A percentile compares a stretch with the other conserved stretches of the same genome.
Evolutionary conservation across 2,888 invertebrate species (phyloP).

Genomic region (Acleris laterana): DNA sequence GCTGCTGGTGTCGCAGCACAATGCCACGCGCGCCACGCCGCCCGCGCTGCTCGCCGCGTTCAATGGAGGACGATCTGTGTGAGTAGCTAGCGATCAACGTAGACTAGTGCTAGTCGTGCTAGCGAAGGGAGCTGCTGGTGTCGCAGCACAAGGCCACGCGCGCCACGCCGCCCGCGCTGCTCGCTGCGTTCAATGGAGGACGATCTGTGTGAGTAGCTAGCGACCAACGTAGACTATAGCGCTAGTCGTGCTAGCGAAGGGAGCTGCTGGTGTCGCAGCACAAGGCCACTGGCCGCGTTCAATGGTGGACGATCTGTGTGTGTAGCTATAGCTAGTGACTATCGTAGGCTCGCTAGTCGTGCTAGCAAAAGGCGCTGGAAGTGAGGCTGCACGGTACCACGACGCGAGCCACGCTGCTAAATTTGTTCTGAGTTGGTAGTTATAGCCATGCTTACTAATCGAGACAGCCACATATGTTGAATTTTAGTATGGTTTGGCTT

Average conservation of each 20-base stretch:
- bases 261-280: slow-evolving; percentile 71
- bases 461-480: too few species aligned
- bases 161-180: slow-evolving; percentile 66
- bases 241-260: too few species aligned
- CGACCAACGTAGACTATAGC: too few species aligned
- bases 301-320: slow-evolving; percentile 82
- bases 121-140: slow-evolving; percentile 51
- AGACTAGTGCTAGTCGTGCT: too few species aligned
- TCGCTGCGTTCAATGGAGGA: slow-evolving; percentile 81
- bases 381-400: too few species aligned
- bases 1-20: slow-evolving; percentile 72
- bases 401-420: too few species aligned
- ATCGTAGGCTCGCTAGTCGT: too few species aligned
- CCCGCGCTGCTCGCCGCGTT: slow-evolving; percentile 75
- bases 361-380: too few species aligned
- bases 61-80: slow-evolving; percentile 82
- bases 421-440: too few species aligned
- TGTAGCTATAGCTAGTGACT: too few species aligned
- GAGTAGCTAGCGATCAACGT: slow-evolving; percentile 50
- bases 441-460: too few species aligned
- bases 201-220: slow-evolving; percentile 71
- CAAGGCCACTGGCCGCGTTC: slow-evolving; percentile 68
- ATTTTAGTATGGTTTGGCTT: too few species aligned
- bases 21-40: slow-evolving; percentile 57
- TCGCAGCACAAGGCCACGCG: slow-evolving; percentile 69